Base-by-base conservation (phyloP, 1,140 invertebrate species). In the Zaprionus tsacasi region DNA sequence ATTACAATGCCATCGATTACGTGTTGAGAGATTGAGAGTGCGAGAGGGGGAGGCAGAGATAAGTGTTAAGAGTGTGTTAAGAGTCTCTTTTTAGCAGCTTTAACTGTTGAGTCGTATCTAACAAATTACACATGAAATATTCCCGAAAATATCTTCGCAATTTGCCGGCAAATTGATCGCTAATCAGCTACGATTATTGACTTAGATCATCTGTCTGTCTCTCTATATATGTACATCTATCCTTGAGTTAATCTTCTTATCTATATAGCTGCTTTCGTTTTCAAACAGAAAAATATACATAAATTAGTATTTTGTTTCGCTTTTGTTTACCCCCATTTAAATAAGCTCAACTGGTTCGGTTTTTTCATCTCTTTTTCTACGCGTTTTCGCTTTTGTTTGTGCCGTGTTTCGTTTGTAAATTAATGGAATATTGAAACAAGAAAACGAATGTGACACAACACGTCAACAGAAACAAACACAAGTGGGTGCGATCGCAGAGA, bases 1-100 rank as follows among this genome's bases (percentile, higher is more conserved):
- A 57, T 58, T 67, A 58, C 64, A 67, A 67, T 67, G 54, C 38
- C 54, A 67, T 48, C n/a, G 38, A 67, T 67, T 48, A 38, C n/a
- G n/a, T n/a, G 64, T 40, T 40, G 40, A 21, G 21, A 21, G 21
- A 21, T 1, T 0, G 30, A 33, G 30, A 33, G 30, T 0, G 33
- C 0, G 33, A 35, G 33, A 10, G 33, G 6, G 21, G 17, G 21
- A 25, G n/a, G 17, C 6, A 21, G 45, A 48, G 1, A 21, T 2
- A 21, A 6, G 17, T 25, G 45, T 6, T 12, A 4, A 12, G 45
- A 17, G 3, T 21, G 17, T 25, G 45, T 50, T 48, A 21, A 21
- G 21, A 21, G 21, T 48, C 21, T 6, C 40, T 15, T 6, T 6
- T 10, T n/a, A 40, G 38, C 43, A 17, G 43, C 15, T 10, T 17